Evolutionary conservation across 2,113 vertebrate species (phyloP).

Genomic region (Anguilla japonica): DNA sequence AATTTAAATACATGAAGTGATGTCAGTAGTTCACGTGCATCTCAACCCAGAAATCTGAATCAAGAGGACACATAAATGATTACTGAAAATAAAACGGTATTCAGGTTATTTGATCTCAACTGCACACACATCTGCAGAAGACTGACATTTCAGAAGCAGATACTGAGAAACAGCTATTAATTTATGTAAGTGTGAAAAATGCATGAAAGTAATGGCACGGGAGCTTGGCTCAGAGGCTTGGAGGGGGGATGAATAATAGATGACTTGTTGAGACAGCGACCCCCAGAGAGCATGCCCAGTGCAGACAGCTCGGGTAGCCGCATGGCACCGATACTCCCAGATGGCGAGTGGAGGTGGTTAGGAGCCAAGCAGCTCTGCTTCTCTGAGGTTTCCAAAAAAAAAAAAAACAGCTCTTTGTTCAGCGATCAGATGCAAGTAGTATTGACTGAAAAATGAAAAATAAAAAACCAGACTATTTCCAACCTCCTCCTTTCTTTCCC

Average conservation of each 20-base stretch:
- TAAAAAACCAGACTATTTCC: no score
- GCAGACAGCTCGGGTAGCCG: background rate
- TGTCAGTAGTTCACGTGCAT: background rate
- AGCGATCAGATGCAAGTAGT: no score
- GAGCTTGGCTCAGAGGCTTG: background rate
- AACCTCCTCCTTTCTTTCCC: no score
- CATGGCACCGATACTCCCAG: background rate
- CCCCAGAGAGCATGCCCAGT: constrained; percentile 1
- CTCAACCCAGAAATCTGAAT: no score
- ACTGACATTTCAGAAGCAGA: background rate
- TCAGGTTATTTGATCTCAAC: background rate
- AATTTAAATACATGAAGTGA: background rate
- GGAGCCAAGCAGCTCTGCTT: background rate
- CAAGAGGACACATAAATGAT: no score
- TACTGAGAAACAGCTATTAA: background rate
- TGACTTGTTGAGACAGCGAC: background rate
- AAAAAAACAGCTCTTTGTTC: background rate
- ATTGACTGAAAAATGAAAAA: no score
- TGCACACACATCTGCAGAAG: background rate
- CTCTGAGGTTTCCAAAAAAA: background rate
- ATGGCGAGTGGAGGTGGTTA: background rate
- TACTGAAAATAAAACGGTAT: background rate
- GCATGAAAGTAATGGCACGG: background rate
- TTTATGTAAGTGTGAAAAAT: background rate
- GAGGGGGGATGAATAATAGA: background rate